Conservation (phyloP, 2,888 invertebrate species). For the Caenorhabditis sp. region DNA sequence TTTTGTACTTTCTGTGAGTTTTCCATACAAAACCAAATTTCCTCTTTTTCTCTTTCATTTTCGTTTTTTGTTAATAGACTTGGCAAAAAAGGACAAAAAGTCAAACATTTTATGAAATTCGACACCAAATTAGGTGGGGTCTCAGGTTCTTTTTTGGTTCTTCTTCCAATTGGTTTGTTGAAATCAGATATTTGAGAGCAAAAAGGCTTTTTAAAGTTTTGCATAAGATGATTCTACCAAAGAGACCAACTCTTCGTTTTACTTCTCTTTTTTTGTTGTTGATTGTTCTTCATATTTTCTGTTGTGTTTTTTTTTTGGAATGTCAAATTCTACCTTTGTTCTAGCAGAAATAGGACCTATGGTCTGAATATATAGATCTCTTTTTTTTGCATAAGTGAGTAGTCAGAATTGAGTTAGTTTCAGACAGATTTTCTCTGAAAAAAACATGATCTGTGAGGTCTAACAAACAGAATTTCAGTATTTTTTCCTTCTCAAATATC, state of each 20-base stretch:
- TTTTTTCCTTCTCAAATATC: too few species aligned
- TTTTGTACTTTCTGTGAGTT: too few species aligned
- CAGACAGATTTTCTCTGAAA: too few species aligned
- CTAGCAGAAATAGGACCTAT: background rate
- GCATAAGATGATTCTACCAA: background rate
- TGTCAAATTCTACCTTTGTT: too few species aligned
- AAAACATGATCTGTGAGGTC: too few species aligned
- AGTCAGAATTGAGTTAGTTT: too few species aligned
- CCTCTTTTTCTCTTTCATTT: too few species aligned
- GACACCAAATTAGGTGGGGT: slow-evolving; percentile 36
- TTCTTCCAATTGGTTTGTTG: background rate
- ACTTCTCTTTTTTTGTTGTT: background rate
- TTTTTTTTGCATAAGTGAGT: too few species aligned
- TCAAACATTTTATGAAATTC: slow-evolving; percentile 40
- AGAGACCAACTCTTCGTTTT: background rate
- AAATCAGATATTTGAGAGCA: background rate
- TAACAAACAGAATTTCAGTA: too few species aligned
- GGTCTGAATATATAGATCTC: too few species aligned
- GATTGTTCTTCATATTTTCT: background rate
- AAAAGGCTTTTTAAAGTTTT: background rate
- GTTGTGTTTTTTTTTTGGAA: too few species aligned
- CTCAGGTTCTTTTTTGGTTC: background rate
- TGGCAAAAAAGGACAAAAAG: background rate
- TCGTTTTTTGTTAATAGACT: background rate
- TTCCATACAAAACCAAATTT: background rate